Conservation (phyloP, 2,113 vertebrate species). For the Myiozetetes cayanensis region DNA sequence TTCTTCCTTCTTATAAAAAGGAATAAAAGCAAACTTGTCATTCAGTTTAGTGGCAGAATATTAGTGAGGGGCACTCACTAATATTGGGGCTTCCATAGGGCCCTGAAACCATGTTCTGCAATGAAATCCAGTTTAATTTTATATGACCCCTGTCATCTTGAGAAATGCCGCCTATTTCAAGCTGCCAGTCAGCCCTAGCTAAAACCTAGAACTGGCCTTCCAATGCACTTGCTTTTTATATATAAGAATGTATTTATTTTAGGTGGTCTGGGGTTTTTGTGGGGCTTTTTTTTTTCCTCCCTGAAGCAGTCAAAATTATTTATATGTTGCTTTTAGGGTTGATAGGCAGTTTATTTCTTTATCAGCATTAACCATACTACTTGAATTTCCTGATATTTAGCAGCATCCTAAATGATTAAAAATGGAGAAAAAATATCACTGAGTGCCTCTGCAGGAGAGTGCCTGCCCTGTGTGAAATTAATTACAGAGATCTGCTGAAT, state of each 20-base stretch:
- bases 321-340: background rate
- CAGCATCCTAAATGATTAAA: background rate
- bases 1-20: background rate
- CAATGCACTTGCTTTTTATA: background rate
- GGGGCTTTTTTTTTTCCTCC: background rate
- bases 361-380: background rate
- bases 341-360: background rate
- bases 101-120: background rate
- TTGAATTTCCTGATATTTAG: background rate
- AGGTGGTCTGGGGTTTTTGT: background rate
- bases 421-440: background rate
- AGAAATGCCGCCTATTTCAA: background rate
- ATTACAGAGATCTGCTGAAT: constrained; percentile 10
- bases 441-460: background rate
- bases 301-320: background rate
- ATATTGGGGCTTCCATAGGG: background rate
- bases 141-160: background rate
- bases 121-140: background rate
- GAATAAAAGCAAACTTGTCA: background rate
- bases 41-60: background rate
- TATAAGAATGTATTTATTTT: background rate
- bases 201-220: background rate
- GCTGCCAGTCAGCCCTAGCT: background rate
- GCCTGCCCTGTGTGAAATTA: background rate
- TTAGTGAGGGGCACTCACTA: background rate